Base-by-base conservation (phyloP, 2,888 invertebrate species). In the Andrena marginata region DNA sequence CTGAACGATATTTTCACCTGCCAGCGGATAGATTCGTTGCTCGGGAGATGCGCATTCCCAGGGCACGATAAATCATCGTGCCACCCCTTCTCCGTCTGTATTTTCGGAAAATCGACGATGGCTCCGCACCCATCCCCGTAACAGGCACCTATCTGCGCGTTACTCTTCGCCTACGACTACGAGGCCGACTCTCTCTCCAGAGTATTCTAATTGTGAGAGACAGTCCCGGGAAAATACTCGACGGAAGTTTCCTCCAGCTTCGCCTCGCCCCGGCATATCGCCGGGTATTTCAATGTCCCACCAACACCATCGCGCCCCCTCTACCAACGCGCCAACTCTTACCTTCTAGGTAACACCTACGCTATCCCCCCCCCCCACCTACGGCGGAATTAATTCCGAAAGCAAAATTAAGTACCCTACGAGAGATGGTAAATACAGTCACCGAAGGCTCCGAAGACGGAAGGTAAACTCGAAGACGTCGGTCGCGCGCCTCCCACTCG, bases 161-260 rank as follows among this genome's bases (percentile, higher is more conserved):
- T 88, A 84, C 85, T 86, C 76, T 80, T 75, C 85, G 83, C 89
- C 86, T 88, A 87, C 87, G 85, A 87, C 79, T 87, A 90, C 86
- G 89, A 88, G 82, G 87, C 87, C 81, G 87, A 82, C 87, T 87
- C 87, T 91, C 91, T 75, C 87, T 54, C 91, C 56, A 62, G 91
- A 90, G 92, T 90, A 92, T 93, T 93, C 92, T 93, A 93, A 93
- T 93, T 93, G 92, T 92, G 91, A 92, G 90, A 93, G 92, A 92
- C 92, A 92, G 92, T 91, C 88, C 88, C 87, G 86, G 89, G 91
- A 93, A 93, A 92, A 93, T 93, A 93, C 91, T 91, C 90, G 85
- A 86, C 89, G 90, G 89, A 92, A 93, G 90, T 90, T 92, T 89
- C 90, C 85, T 82, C 80, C 87, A 86, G 85, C 83, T 85, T 87